These are phyloP conservation scores for Amphiduros pacificus DNA, from an alignment of 2,888 invertebrate species.

Conservation along the genomic window DNA sequence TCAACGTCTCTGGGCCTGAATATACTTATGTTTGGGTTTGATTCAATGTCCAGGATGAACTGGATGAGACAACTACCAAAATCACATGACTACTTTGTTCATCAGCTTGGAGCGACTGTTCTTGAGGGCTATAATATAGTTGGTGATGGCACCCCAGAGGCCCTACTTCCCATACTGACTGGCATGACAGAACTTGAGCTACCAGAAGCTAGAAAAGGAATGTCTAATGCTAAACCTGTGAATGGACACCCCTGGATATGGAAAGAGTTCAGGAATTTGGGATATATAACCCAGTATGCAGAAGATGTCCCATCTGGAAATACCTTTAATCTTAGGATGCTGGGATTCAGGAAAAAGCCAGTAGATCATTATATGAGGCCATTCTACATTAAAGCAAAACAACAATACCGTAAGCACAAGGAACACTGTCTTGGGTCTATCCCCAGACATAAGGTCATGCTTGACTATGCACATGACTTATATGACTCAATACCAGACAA, in stretches of 20 bases:
- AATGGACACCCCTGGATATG: constrained; percentile 85
- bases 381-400: constrained; percentile 64
- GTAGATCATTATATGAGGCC: constrained; percentile 89
- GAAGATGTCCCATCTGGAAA: constrained; percentile 85
- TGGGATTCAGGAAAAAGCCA: constrained; percentile 80
- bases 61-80: constrained; percentile 51
- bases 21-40: constrained; percentile 78
- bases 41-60: constrained; percentile 77
- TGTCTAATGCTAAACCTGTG: constrained; percentile 68
- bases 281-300: constrained; percentile 73
- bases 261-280: constrained; percentile 69
- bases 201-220: constrained; percentile 45
- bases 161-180: constrained; percentile 19
- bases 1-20: constrained; percentile 15
- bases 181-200: constrained; percentile 17
- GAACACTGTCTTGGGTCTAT: constrained; percentile 70
- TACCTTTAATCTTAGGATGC: constrained; percentile 86
- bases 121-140: constrained; percentile 31
- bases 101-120: constrained; percentile 40
- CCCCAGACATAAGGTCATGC: constrained; percentile 67
- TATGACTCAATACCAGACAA: constrained; percentile 68
- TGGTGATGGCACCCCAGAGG: constrained; percentile 23
- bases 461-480: constrained; percentile 63
- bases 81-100: constrained; percentile 43
- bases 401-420: background rate